Conservation (phyloP, 2,797 vertebrate species). For the Syngnathus acus region DNA sequence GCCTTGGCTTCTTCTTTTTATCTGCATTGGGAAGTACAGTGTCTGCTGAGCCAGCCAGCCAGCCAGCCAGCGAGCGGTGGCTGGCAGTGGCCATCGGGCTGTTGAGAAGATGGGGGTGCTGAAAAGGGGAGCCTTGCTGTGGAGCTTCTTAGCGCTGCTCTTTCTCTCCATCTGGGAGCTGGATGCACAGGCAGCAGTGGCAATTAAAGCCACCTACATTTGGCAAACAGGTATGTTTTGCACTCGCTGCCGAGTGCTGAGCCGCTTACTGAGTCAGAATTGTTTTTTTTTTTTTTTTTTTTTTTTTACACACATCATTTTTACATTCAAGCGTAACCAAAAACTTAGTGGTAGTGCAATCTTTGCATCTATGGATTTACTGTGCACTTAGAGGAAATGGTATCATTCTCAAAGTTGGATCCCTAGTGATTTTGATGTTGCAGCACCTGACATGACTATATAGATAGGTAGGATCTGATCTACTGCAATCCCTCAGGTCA, state of each 20-base stretch:
- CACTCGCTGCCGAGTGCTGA: slow-evolving; percentile 1
- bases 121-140: slow-evolving; percentile 40
- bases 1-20: slow-evolving; percentile 15
- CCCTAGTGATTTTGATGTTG: too few relatives aligned
- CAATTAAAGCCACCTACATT: slow-evolving; percentile 78
- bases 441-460: too few relatives aligned
- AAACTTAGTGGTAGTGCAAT: not conserved
- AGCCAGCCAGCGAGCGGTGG: too few relatives aligned
- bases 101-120: slow-evolving; percentile 35
- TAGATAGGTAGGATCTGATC: too few relatives aligned
- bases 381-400: not conserved
- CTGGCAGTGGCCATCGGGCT: slow-evolving; percentile 66
- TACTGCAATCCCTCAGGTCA: not conserved
- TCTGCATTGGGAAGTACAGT: slow-evolving; percentile 47
- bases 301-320: slow-evolving; percentile 19
- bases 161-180: slow-evolving; percentile 60
- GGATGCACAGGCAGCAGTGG: slow-evolving; percentile 67
- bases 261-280: slow-evolving; percentile 4
- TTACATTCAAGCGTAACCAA: not conserved
- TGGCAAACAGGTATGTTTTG: slow-evolving; percentile 85
- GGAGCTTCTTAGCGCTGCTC: slow-evolving; percentile 65
- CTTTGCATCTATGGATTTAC: not conserved
- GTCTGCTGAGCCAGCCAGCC: not conserved
- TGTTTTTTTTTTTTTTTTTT: not conserved
- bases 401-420: not conserved